Percentiles rank a stretch among this genome's conserved stretches.
These are phyloP conservation scores for Ditula angustiorana DNA, from an alignment of 2,888 invertebrate genomes.

Conservation along the genomic window DNA sequence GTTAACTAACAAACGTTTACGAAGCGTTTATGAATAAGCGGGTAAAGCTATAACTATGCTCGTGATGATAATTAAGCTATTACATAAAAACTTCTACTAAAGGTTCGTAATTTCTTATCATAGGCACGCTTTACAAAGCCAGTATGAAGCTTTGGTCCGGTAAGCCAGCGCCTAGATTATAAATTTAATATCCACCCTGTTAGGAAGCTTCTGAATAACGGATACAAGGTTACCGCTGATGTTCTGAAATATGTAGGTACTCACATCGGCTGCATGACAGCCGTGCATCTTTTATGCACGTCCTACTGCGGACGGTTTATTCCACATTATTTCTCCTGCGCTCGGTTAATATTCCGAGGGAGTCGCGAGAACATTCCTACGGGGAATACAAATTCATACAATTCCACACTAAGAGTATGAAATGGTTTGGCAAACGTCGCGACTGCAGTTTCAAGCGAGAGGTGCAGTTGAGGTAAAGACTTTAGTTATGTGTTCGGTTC, in stretches of 20 bases:
- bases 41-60: no score
- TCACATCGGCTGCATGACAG: constrained; percentile 52
- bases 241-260: constrained; percentile 11
- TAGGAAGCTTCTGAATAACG: constrained; percentile 10
- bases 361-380: constrained; percentile 62
- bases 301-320: constrained; percentile 72
- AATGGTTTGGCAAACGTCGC: constrained; percentile 69
- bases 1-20: no score
- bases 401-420: constrained; percentile 57
- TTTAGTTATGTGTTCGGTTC: constrained; percentile 34
- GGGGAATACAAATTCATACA: constrained; percentile 75
- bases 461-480: constrained; percentile 40
- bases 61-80: no score
- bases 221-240: constrained; percentile 6
- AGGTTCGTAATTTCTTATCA: not conserved
- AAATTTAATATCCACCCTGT: constrained; percentile 5
- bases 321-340: constrained; percentile 75
- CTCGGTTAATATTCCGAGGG: constrained; percentile 73
- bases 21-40: no score
- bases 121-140: not conserved
- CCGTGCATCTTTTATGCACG: constrained; percentile 67
- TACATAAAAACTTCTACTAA: not conserved
- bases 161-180: constrained; percentile 10
- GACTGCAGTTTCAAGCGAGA: constrained; percentile 39
- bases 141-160: not conserved